Percentiles rank a stretch among this genome's conserved stretches.
Conservation (phyloP, 2,797 vertebrate genomes). For the Bradypodion ventrale region DNA sequence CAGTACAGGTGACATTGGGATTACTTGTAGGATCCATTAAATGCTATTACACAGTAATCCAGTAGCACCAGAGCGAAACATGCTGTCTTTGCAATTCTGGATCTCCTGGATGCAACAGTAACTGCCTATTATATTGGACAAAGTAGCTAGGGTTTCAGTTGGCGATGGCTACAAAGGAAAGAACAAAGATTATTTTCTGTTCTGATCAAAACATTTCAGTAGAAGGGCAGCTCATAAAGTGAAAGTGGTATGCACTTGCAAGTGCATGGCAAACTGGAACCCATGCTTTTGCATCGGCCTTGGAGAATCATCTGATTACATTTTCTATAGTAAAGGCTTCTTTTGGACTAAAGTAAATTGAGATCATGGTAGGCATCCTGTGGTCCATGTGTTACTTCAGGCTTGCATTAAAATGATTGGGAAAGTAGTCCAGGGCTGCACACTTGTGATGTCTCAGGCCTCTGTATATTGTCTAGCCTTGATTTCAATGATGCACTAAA, state of each 20-base stretch:
- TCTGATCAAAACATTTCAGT: not conserved
- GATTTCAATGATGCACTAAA: no score
- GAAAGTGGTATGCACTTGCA: not conserved
- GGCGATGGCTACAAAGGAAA: not conserved
- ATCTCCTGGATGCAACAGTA: not conserved
- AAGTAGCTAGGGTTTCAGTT: not conserved
- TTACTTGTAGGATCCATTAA: not conserved
- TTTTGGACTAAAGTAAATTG: not conserved
- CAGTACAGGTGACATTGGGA: constrained; percentile 3
- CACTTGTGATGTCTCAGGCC: no score
- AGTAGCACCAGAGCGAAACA: not conserved
- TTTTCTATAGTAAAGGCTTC: no score
- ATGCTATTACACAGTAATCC: not conserved
- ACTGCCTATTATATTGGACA: not conserved
- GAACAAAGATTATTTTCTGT: not conserved
- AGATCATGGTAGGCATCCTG: no score
- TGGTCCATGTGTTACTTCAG: no score
- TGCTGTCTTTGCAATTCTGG: not conserved
- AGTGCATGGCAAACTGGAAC: not conserved
- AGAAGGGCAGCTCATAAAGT: not conserved
- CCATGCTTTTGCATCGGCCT: not conserved
- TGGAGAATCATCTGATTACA: not conserved
- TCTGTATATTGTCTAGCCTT: no score
- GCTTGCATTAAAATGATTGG: no score
- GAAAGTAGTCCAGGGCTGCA: no score